A percentile compares a stretch with the other conserved stretches of the same genome.
Evolutionary conservation across 37 sponge, comb jelly and placozoan species (phyloP).

Genomic region (Mnemiopsis leidyi): DNA sequence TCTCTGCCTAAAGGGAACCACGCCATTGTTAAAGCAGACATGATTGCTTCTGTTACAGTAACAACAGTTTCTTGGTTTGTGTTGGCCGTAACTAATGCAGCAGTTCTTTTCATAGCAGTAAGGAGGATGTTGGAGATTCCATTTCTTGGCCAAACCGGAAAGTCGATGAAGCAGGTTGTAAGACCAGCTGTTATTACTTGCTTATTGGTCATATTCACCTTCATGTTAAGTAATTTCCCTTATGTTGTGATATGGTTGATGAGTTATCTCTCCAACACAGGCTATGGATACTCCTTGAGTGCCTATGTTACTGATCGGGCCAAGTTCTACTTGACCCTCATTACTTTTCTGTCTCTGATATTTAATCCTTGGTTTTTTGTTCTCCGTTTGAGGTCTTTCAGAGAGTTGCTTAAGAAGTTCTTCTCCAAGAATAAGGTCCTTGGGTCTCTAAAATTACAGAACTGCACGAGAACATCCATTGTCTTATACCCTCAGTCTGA

Average conservation of each 20-base stretch:
- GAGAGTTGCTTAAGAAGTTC: not conserved
- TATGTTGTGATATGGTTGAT: not conserved
- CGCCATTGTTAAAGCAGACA: not conserved
- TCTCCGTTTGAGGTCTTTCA: not conserved
- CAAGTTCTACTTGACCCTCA: not conserved
- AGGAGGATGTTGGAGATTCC: not conserved
- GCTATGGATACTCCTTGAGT: not conserved
- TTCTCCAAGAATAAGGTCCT: too few relatives aligned
- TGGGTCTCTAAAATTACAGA: too few relatives aligned
- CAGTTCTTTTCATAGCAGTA: not conserved
- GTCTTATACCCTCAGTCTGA: too few relatives aligned
- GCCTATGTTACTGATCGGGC: not conserved
- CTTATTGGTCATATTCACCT: not conserved
- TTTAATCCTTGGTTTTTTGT: not conserved
- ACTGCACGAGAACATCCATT: too few relatives aligned
- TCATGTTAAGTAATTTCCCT: not conserved
- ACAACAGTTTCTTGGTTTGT: not conserved
- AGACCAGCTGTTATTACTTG: not conserved
- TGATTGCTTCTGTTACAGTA: not conserved
- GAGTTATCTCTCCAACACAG: not conserved
- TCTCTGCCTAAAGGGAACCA: not conserved
- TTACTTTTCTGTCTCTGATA: not conserved
- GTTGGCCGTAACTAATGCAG: not conserved
- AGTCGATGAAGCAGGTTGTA: not conserved
- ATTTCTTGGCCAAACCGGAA: too few relatives aligned